phyloP scores from a whole-genome alignment of 2,888 invertebrate species.

The Neoitamus cyanurus region DNA sequence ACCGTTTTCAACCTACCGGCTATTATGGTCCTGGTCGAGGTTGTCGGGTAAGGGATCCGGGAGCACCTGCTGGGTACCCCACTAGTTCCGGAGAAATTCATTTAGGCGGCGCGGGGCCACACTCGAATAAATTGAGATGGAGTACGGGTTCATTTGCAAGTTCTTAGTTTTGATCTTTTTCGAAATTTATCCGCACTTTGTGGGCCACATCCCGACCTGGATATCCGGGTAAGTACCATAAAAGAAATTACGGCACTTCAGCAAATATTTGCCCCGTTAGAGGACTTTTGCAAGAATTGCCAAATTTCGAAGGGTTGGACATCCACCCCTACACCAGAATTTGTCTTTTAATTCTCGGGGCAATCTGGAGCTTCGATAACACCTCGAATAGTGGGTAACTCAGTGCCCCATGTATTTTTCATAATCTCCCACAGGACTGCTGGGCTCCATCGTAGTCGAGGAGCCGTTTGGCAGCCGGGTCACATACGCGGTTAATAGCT shows the following conservation, averaged over 20 bases:
- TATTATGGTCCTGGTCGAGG: not conserved
- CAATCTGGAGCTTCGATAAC: not conserved
- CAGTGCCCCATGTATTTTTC: constrained; percentile 44
- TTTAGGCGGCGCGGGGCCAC: not conserved
- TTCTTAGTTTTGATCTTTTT: constrained; percentile 16
- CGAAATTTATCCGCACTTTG: not conserved
- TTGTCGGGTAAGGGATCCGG: not conserved
- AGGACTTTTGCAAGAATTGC: not conserved
- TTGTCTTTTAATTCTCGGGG: not conserved
- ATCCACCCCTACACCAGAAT: not conserved
- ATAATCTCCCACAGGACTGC: constrained; percentile 46
- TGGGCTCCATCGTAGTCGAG: not conserved
- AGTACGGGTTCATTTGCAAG: constrained; percentile 20
- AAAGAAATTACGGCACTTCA: not conserved
- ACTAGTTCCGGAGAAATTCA: not conserved
- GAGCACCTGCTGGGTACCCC: not conserved
- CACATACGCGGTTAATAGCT: constrained; percentile 51
- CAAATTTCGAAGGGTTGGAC: not conserved
- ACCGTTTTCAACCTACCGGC: not conserved
- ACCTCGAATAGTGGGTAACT: not conserved
- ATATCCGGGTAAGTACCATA: not conserved
- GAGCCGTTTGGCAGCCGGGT: constrained; percentile 40
- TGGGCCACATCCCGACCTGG: not conserved
- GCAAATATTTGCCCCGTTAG: not conserved
- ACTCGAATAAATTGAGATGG: constrained; percentile 12